These are phyloP conservation scores for Metaphire vulgaris DNA, from an alignment of 1,140 invertebrate genomes.

Conservation along the genomic window DNA sequence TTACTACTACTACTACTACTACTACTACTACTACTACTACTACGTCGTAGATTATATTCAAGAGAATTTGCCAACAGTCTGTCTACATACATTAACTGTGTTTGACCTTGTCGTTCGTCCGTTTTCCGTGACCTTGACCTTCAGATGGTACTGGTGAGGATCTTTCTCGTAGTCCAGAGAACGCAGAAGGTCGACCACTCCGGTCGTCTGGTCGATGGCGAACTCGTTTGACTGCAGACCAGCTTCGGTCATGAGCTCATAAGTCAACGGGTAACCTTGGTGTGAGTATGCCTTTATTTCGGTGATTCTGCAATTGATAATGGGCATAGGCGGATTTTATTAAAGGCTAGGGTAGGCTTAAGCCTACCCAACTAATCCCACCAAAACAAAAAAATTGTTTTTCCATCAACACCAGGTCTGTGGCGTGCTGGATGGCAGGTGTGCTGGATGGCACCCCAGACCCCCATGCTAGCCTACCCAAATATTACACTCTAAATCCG, in stretches of 20 bases:
- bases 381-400: too few species aligned
- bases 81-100: constrained; percentile 22
- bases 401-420: too few species aligned
- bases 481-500: too few species aligned
- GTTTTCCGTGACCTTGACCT: constrained; percentile 27
- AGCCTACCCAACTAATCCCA: too few species aligned
- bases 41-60: neutral
- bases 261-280: constrained; percentile 25
- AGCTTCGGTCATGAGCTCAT: constrained; percentile 22
- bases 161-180: constrained; percentile 28
- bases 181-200: constrained; percentile 22
- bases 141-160: constrained; percentile 25
- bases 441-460: too few species aligned
- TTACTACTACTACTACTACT: neutral
- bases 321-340: too few species aligned
- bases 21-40: constrained; percentile 2
- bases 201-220: constrained; percentile 19
- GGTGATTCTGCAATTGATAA: constrained; percentile 15
- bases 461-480: too few species aligned
- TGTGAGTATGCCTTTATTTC: constrained; percentile 25
- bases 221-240: constrained; percentile 18
- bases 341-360: too few species aligned
- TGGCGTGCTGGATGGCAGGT: too few species aligned
- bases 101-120: constrained; percentile 19
- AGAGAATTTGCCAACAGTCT: neutral